Conservation (phyloP, 1,140 invertebrate species). For the Papilio polytes region DNA sequence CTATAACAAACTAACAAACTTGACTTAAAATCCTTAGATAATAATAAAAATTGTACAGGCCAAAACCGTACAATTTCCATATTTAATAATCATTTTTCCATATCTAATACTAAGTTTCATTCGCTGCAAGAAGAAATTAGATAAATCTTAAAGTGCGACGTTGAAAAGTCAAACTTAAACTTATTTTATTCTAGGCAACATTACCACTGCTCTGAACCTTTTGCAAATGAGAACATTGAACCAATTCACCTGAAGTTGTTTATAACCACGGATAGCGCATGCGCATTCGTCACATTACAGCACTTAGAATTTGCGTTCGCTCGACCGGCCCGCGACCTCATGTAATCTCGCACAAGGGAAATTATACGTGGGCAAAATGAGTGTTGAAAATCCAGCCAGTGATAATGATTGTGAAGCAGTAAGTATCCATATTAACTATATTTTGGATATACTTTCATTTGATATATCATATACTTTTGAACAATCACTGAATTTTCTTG, state of each 20-base stretch:
- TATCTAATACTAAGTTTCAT: background rate
- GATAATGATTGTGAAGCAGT: constrained; percentile 80
- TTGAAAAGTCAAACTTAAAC: background rate
- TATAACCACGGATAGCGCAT: constrained; percentile 61
- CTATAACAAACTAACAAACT: too few relatives aligned
- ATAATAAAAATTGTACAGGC: background rate
- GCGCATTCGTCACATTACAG: constrained; percentile 70
- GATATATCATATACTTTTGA: constrained; percentile 44
- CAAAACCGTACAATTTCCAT: background rate
- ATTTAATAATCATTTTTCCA: background rate
- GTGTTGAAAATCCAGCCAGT: constrained; percentile 80
- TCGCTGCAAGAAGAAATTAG: too few relatives aligned
- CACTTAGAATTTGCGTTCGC: constrained; percentile 75
- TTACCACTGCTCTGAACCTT: constrained; percentile 43
- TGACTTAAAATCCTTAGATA: background rate
- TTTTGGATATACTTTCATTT: constrained; percentile 47
- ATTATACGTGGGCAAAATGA: constrained; percentile 83
- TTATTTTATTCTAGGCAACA: constrained; percentile 18
- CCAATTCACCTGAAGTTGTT: constrained; percentile 66
- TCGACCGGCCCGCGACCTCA: constrained; percentile 64
- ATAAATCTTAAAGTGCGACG: background rate
- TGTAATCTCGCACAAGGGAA: constrained; percentile 76
- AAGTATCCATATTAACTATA: constrained; percentile 64
- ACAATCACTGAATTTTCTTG: constrained; percentile 47
- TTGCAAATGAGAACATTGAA: constrained; percentile 63